These are phyloP conservation scores for Microlaimidae sp. DNA, from an alignment of 2,888 invertebrate genomes.

Conservation along the genomic window DNA sequence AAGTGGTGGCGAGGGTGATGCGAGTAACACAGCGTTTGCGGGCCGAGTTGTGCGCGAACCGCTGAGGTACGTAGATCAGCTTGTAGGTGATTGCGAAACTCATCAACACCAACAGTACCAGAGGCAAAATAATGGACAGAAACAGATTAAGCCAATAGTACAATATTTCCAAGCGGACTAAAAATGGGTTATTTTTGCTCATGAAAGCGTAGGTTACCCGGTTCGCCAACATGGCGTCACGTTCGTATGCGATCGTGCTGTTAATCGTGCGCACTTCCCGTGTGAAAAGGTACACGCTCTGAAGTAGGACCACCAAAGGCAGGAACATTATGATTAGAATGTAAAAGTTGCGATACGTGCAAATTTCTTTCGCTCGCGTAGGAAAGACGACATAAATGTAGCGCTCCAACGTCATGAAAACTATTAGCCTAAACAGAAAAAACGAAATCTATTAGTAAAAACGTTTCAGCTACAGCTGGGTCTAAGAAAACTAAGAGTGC, in stretches of 20 bases:
- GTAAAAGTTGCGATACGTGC: constrained; percentile 1
- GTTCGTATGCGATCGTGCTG: background rate
- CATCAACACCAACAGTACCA: background rate
- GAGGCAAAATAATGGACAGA: constrained; percentile 1
- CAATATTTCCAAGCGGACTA: background rate
- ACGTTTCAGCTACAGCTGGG: no score
- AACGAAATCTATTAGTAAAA: no score
- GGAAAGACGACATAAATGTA: constrained; percentile 7
- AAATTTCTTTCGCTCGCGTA: background rate
- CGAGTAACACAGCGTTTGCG: constrained; percentile 9
- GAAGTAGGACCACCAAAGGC: background rate
- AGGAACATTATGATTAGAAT: background rate
- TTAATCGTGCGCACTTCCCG: background rate
- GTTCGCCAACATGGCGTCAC: background rate
- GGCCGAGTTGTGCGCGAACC: background rate
- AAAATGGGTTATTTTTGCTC: no score
- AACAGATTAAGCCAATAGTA: constrained; percentile 7
- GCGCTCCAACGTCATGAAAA: constrained; percentile 12
- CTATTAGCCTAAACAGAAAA: constrained; percentile 6
- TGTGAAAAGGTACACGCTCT: background rate
- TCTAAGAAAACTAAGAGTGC: constrained; percentile 50
- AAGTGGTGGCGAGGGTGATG: constrained; percentile 9
- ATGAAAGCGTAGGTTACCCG: background rate
- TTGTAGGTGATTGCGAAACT: background rate
- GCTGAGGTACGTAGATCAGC: background rate